Conservation (phyloP, 2,797 vertebrate species). For the Manis crassicaudata region DNA sequence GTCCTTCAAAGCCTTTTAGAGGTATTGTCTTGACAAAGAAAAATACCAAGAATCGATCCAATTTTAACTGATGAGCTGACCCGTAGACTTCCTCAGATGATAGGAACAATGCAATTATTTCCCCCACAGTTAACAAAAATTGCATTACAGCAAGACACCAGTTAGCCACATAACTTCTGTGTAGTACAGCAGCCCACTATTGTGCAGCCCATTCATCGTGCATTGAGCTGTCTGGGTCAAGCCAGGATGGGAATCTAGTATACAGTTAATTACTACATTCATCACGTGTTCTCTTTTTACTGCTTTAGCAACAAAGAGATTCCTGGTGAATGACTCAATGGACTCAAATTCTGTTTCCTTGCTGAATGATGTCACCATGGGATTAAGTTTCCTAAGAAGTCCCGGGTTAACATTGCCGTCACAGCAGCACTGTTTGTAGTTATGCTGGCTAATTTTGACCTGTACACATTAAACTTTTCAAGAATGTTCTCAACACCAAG, state of each 20-base stretch:
- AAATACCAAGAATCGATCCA: not conserved
- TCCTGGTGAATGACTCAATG: conserved; percentile 32
- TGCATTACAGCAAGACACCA: not conserved
- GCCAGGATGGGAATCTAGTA: not conserved
- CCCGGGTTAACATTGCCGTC: not conserved
- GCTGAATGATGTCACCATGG: not conserved
- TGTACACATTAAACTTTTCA: conserved; percentile 20
- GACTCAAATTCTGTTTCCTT: conserved; percentile 38
- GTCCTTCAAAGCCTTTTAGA: not conserved
- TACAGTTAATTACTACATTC: not conserved
- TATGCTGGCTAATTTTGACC: conserved; percentile 30
- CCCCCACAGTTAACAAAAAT: not conserved
- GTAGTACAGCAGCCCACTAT: accelerated
- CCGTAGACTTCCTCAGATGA: not conserved
- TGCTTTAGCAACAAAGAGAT: conserved; percentile 21
- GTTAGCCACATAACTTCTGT: not conserved
- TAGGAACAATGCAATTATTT: not conserved
- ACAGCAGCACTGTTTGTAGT: not conserved
- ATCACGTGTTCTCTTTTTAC: not conserved
- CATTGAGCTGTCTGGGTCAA: not conserved
- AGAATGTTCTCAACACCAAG: not conserved
- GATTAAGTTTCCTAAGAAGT: not conserved
- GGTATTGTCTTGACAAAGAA: not conserved
- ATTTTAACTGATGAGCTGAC: not conserved
- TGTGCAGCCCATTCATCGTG: not conserved